Evolutionary conservation across 64 coral and sea anemone genomes (phyloP), one percentile per base, ranked within the genome.

Genomic region (Montipora sp.): DNA sequence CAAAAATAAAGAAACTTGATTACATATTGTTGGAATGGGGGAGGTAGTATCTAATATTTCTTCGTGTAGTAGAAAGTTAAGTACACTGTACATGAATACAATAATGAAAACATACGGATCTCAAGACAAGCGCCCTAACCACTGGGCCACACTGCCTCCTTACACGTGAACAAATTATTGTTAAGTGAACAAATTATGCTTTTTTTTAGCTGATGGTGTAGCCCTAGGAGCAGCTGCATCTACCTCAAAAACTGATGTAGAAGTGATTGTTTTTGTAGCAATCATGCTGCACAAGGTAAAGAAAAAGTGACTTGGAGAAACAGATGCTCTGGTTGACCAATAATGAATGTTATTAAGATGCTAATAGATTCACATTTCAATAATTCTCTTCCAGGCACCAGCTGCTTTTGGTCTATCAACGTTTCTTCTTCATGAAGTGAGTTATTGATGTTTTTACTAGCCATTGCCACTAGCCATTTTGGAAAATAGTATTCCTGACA

Each of bases 221-320:
- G 97, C 97, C 7, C 88, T 99, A 22, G 97, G 97, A 48, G 97
- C 97, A 51, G 97, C 97, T 87, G 94, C 87, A 19, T 93, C 94
- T 60, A 96, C 97, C 1, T 96, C 97, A 8, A 99, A 99, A 77
- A 93, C 97, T 75, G 92, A 99, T 89, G 92, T 99, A 79, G 97
- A 99, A 94, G 87, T 99, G 92, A 99, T 99, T 75, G 90, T 99
- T 61, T 99, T 99, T 89, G 61, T 99, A 89, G 97, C 97, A 46
- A 99, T 99, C 68, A 99, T 99, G 97, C 85, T 99, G 44, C 97
- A 99, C 51, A 99, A 99, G 92, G 97, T 99, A 88, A 73, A 49
- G 7, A 13, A n/a, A 5, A 9, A 79, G 44, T 55, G 23, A 18
- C 63, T n/a, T n/a, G 63, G 63, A n/a, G 13, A 68, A 68, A 68